Evolutionary conservation across 2,797 vertebrate genomes (phyloP).

Genomic region (Neosilurus hyrtlii): DNA sequence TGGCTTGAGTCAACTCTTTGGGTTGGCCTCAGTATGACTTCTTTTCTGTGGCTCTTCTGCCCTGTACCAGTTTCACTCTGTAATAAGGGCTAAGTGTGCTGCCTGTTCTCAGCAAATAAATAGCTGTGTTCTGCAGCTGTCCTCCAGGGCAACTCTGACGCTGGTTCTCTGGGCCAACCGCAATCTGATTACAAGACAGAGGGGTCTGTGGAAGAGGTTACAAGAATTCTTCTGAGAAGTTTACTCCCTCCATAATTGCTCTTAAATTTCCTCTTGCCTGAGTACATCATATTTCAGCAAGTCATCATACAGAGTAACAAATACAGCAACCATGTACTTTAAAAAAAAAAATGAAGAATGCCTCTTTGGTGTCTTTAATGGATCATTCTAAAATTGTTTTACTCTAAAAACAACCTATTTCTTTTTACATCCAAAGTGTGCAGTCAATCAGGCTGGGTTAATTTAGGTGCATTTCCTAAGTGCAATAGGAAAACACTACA

Average conservation of each 20-base stretch:
- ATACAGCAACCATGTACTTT: neutral
- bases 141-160: conserved; percentile 59
- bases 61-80: conserved; percentile 53
- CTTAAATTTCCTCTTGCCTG: conserved; percentile 53
- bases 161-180: conserved; percentile 61
- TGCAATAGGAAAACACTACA: neutral
- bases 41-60: conserved; percentile 46
- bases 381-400: neutral
- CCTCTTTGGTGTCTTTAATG: neutral
- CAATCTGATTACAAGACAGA: conserved; percentile 65
- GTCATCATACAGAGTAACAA: conserved; percentile 33
- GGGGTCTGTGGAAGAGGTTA: conserved; percentile 59
- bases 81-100: conserved; percentile 56
- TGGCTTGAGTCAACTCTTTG: conserved; percentile 31
- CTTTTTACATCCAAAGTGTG: neutral
- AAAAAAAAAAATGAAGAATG: neutral
- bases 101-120: conserved; percentile 62
- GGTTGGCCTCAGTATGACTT: conserved; percentile 58
- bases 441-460: conserved; percentile 1
- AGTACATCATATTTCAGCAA: conserved; percentile 57
- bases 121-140: conserved; percentile 55
- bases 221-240: conserved; percentile 62
- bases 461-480: conserved; percentile 24
- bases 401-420: neutral
- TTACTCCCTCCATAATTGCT: conserved; percentile 58